Conservation (phyloP, 2,113 vertebrate genomes). For the Oncorhynchus kisutch region DNA sequence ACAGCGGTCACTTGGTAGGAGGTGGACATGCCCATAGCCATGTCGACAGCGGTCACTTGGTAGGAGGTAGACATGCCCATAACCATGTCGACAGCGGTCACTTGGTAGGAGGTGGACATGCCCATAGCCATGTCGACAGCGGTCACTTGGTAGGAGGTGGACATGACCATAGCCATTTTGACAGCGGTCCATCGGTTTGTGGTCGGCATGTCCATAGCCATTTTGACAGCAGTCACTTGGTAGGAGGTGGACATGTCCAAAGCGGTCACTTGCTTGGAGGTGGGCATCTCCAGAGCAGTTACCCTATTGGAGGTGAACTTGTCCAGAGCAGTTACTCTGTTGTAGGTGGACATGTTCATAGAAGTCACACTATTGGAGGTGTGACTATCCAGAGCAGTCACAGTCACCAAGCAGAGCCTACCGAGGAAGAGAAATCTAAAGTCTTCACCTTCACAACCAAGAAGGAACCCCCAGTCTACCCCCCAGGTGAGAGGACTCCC, state of each 20-base stretch:
- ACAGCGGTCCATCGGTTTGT: too few relatives aligned
- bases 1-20: too few relatives aligned
- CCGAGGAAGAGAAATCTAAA: conserved; percentile 67
- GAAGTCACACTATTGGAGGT: conserved; percentile 13
- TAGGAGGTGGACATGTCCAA: too few relatives aligned
- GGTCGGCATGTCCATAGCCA: too few relatives aligned
- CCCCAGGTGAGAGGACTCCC: conserved; percentile 72
- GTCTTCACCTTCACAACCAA: conserved; percentile 46
- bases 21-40: neutral
- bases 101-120: too few relatives aligned
- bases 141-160: too few relatives aligned
- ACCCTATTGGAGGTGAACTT: neutral
- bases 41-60: conserved; percentile 7
- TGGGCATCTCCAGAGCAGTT: too few relatives aligned
- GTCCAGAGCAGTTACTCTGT: conserved; percentile 10
- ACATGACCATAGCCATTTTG: too few relatives aligned
- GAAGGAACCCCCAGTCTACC: conserved; percentile 80
- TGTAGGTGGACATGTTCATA: too few relatives aligned
- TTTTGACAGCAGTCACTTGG: too few relatives aligned
- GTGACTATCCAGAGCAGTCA: conserved; percentile 57
- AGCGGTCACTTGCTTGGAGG: too few relatives aligned
- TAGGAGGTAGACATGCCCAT: neutral
- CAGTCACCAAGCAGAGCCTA: conserved; percentile 54
- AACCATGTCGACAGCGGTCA: neutral
- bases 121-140: too few relatives aligned